Conservation (phyloP, 2,888 invertebrate species). For the Drosophila picticornis region DNA sequence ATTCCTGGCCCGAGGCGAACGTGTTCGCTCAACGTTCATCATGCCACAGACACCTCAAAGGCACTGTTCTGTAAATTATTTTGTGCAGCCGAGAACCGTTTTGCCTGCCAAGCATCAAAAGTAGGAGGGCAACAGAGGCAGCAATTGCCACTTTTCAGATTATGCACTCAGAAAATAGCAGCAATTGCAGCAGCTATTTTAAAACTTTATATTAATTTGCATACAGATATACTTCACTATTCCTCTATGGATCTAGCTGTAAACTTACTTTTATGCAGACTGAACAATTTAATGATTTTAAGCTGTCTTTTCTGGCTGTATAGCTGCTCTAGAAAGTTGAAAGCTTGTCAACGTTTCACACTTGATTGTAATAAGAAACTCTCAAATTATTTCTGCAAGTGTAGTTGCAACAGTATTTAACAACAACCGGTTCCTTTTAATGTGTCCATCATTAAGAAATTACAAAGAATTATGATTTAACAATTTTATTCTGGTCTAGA, state of each 20-base stretch:
- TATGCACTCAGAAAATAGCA: background rate
- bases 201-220: background rate
- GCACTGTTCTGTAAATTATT: slow-evolving; percentile 49
- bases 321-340: background rate
- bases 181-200: background rate
- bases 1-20: slow-evolving; percentile 50
- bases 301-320: background rate
- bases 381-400: background rate
- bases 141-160: slow-evolving; percentile 75
- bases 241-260: background rate
- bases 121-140: slow-evolving; percentile 16
- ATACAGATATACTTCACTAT: background rate
- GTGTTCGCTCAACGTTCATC: slow-evolving; percentile 67
- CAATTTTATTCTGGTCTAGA: background rate
- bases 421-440: slow-evolving; percentile 64
- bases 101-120: slow-evolving; percentile 12
- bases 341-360: background rate
- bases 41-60: slow-evolving; percentile 58
- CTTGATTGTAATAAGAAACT: background rate
- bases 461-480: background rate
- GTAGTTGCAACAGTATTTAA: slow-evolving; percentile 57
- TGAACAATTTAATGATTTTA: background rate
- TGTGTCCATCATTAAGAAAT: slow-evolving; percentile 57
- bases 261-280: background rate
- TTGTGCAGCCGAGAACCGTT: slow-evolving; percentile 57